A percentile compares a stretch with the other conserved stretches of the same genome.
Evolutionary conservation across 2,797 vertebrate species (phyloP).

Genomic region (Pseudocheirus occidentalis): DNA sequence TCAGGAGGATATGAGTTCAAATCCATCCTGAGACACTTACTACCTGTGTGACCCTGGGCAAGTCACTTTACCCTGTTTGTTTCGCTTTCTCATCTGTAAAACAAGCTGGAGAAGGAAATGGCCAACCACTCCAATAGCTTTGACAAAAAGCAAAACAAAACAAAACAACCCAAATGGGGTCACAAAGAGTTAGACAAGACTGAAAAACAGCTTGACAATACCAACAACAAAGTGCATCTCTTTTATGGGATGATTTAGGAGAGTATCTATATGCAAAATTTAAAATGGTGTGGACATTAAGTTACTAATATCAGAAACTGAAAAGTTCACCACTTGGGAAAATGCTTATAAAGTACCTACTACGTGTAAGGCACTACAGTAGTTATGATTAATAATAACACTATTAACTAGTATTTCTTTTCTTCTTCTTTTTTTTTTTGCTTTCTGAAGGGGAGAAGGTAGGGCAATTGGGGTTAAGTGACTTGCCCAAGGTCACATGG

Average conservation of each 20-base stretch:
- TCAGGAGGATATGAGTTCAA: too few relatives aligned
- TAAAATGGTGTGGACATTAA: not conserved
- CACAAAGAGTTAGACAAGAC: not conserved
- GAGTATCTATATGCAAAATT: not conserved
- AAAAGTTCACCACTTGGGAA: not conserved
- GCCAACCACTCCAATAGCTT: not conserved
- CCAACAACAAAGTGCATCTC: not conserved
- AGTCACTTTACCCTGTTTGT: not conserved
- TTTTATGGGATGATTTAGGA: not conserved
- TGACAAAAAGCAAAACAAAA: not conserved
- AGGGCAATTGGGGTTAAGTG: too few relatives aligned
- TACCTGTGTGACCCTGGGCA: not conserved
- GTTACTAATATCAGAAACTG: not conserved
- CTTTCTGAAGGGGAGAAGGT: too few relatives aligned
- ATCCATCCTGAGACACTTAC: not conserved
- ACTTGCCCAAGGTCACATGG: too few relatives aligned
- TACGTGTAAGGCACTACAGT: not conserved
- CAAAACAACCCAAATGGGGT: not conserved
- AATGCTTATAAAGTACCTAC: not conserved
- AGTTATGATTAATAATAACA: not conserved
- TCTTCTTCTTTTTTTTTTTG: too few relatives aligned
- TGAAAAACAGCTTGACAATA: too few relatives aligned
- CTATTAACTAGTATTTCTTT: not conserved
- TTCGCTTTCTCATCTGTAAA: not conserved
- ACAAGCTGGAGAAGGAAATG: too few relatives aligned